A percentile compares a stretch with the other conserved stretches of the same genome.
These are phyloP conservation scores for Raja brachyura DNA, from an alignment of 2,113 vertebrate species.

Conservation along the genomic window DNA sequence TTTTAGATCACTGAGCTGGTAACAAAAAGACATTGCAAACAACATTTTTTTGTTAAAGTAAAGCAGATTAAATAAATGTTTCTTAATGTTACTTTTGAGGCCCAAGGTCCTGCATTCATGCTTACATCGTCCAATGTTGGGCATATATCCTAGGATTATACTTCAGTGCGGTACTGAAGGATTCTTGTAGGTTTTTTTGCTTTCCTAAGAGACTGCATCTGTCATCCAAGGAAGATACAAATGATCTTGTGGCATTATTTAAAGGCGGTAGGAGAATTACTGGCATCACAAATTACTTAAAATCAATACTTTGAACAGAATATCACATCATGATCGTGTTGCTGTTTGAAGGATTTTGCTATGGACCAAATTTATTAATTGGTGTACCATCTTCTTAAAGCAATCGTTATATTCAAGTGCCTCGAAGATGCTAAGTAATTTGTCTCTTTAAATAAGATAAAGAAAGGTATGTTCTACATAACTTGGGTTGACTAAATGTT, in stretches of 20 bases:
- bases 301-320: not conserved
- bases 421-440: not conserved
- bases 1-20: not conserved
- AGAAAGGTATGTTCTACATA: not conserved
- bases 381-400: not conserved
- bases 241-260: not conserved
- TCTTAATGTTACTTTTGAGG: not conserved
- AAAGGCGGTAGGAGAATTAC: not conserved
- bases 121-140: not conserved
- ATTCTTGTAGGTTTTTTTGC: not conserved
- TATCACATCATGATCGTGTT: not conserved
- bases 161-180: not conserved
- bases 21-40: not conserved
- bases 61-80: not conserved
- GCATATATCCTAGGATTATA: not conserved
- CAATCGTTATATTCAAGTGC: not conserved
- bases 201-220: not conserved
- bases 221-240: not conserved
- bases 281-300: not conserved
- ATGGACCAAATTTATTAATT: no score
- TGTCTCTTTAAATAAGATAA: not conserved
- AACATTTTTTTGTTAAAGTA: not conserved
- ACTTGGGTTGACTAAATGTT: not conserved
- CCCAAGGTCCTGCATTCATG: not conserved
- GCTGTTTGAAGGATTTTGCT: not conserved